phyloP scores from a whole-genome alignment of 2,888 invertebrate genomes.

The Melieria omissa region DNA sequence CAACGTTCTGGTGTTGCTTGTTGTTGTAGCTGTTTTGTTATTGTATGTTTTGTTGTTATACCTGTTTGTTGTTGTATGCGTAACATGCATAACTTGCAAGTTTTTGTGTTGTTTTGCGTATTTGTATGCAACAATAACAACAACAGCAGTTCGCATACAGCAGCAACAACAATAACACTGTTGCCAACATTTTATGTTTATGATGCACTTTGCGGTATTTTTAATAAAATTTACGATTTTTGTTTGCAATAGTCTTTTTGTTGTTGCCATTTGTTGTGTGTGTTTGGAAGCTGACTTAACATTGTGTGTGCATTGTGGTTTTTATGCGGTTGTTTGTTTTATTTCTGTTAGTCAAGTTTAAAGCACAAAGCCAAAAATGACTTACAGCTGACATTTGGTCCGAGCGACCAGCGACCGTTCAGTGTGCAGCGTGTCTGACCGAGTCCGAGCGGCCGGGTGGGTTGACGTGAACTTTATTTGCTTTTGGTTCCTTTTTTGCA shows the following conservation, averaged over 20 bases:
- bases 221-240: conserved; percentile 8
- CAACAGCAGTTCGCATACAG: not conserved
- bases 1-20: too few species aligned
- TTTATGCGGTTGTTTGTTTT: too few species aligned
- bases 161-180: conserved; percentile 6
- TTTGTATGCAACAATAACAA: not conserved
- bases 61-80: not conserved
- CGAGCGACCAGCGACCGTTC: not conserved
- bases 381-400: not conserved
- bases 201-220: conserved; percentile 11
- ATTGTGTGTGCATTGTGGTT: too few species aligned
- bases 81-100: not conserved
- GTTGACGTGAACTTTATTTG: too few species aligned
- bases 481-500: too few species aligned
- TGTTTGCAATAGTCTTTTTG: not conserved
- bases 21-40: too few species aligned
- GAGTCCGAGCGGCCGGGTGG: too few species aligned
- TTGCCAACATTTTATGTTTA: conserved; percentile 8
- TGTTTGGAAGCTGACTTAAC: too few species aligned
- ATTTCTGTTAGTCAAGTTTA: not conserved
- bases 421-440: too few species aligned
- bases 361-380: not conserved
- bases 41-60: conserved; percentile 35
- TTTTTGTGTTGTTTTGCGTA: not conserved
- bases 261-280: not conserved